phyloP scores from a whole-genome alignment of 2,888 invertebrate species.

The Pelosia muscerda region DNA sequence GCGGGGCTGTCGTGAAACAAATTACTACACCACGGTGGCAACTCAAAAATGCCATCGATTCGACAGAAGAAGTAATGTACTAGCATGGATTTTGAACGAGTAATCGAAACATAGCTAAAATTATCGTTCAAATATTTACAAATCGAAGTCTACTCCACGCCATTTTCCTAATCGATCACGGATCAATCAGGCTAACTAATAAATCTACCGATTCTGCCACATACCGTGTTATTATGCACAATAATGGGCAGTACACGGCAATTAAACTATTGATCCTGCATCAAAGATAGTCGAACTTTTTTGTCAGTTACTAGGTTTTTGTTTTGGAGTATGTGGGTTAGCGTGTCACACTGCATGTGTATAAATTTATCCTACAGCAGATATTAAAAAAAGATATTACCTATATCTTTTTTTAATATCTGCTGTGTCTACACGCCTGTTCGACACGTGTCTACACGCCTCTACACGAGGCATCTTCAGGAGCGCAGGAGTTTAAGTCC shows the following conservation, averaged over 20 bases:
- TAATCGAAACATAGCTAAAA: neutral
- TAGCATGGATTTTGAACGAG: no score
- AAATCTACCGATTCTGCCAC: constrained; percentile 69
- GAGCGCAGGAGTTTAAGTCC: no score
- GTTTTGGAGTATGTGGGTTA: constrained; percentile 35
- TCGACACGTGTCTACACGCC: no score
- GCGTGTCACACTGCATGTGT: constrained; percentile 42
- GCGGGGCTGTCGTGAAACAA: no score
- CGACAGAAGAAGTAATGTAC: no score
- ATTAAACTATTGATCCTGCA: constrained; percentile 67
- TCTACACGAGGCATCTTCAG: no score
- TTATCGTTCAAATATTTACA: neutral
- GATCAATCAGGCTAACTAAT: constrained; percentile 80
- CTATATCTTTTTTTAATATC: no score
- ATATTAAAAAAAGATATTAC: no score
- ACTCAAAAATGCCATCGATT: no score
- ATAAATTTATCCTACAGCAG: neutral
- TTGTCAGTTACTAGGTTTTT: constrained; percentile 33
- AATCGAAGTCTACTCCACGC: constrained; percentile 56
- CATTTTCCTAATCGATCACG: constrained; percentile 66
- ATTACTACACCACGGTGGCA: no score
- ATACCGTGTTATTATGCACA: constrained; percentile 71
- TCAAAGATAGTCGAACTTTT: constrained; percentile 38
- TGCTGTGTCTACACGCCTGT: no score
- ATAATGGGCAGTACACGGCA: constrained; percentile 63